Evolutionary conservation across 2,113 vertebrate genomes (phyloP).

Genomic region (Dipodomys ordii): DNA sequence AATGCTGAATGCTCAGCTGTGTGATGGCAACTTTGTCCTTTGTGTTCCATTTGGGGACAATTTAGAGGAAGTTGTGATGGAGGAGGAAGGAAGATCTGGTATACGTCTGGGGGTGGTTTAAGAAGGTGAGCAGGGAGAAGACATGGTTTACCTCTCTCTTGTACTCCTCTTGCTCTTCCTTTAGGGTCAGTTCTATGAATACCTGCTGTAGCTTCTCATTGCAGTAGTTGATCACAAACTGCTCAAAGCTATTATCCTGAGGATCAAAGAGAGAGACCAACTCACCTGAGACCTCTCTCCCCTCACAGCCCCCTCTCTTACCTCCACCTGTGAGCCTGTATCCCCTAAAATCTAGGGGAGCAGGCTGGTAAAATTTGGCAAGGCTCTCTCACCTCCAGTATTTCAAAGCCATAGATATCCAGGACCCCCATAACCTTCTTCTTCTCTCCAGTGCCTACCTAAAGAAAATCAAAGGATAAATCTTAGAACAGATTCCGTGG

Average conservation of each 20-base stretch:
- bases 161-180: constrained; percentile 91
- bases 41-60: constrained; percentile 8
- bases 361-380: neutral
- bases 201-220: constrained; percentile 92
- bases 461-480: constrained; percentile 8
- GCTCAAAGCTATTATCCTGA: constrained; percentile 90
- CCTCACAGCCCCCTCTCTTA: neutral
- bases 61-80: neutral
- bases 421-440: constrained; percentile 91
- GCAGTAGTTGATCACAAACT: constrained; percentile 92
- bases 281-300: neutral
- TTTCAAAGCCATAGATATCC: constrained; percentile 92
- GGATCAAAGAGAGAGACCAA: neutral
- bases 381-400: constrained; percentile 86
- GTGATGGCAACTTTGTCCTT: neutral
- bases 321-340: fast-evolving
- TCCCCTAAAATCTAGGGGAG: neutral
- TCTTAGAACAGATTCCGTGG: neutral
- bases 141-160: constrained; percentile 85
- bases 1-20: neutral
- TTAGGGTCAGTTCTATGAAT: constrained; percentile 90
- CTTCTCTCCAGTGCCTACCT: constrained; percentile 83
- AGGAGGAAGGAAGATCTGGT: neutral
- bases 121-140: too few relatives aligned
- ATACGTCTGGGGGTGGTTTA: neutral